A percentile compares a stretch with the other conserved stretches of the same genome.
These are phyloP conservation scores for Antedon mediterranea DNA, from an alignment of 53 echinoderm and acorn worm species.

Conservation along the genomic window DNA sequence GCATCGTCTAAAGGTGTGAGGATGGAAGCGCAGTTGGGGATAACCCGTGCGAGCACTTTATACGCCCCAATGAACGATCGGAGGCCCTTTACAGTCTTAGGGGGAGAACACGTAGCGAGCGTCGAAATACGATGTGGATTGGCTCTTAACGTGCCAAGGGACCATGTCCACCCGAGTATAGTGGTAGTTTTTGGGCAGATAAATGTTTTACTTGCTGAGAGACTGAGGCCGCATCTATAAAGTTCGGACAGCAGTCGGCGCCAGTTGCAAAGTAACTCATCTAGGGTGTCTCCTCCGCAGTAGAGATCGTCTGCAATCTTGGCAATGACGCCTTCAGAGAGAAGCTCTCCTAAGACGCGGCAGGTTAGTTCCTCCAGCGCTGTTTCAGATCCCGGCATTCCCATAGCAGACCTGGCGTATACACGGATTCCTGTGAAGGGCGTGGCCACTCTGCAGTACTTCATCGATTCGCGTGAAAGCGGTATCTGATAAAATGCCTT, in stretches of 20 bases:
- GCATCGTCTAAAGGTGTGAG: background rate
- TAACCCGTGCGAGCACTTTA: conserved; percentile 6
- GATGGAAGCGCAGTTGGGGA: background rate
- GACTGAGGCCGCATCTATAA: conserved; percentile 5
- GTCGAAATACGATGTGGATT: conserved; percentile 2
- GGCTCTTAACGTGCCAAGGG: background rate
- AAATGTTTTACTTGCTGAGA: too few species aligned
- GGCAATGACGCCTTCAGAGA: conserved; percentile 1
- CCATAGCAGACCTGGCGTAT: conserved; percentile 25
- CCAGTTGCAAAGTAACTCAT: conserved; percentile 32
- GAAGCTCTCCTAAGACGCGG: conserved; percentile 2
- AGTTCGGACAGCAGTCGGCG: conserved; percentile 13
- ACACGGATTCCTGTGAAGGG: conserved; percentile 21
- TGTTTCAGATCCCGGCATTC: conserved; percentile 42
- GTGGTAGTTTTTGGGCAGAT: too few species aligned
- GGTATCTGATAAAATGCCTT: conserved; percentile 2
- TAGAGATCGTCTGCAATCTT: conserved; percentile 62
- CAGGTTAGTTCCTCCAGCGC: conserved; percentile 43
- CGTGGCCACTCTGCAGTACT: conserved; percentile 7
- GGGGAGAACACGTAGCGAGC: background rate
- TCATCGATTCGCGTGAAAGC: background rate
- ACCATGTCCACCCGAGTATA: conserved; percentile 8
- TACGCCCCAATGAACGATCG: conserved; percentile 1
- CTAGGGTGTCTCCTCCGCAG: conserved; percentile 30
- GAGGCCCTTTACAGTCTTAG: background rate